These are phyloP conservation scores for Pelmatolapia mariae DNA, from an alignment of 2,113 vertebrate species.

Conservation along the genomic window DNA sequence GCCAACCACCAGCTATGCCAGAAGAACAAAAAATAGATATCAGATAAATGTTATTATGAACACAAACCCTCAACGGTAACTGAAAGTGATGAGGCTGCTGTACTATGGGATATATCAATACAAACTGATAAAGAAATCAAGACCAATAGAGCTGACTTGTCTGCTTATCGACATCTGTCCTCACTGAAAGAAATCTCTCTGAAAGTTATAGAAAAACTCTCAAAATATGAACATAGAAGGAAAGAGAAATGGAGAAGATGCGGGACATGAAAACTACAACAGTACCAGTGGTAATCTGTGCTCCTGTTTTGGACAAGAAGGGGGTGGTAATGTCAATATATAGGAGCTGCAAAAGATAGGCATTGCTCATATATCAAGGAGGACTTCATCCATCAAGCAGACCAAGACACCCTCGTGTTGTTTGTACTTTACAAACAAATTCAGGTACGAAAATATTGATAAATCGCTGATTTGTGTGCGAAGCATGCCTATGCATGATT, in stretches of 20 bases:
- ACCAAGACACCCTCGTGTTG: neutral
- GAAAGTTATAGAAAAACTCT: neutral
- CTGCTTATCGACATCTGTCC: neutral
- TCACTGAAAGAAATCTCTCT: neutral
- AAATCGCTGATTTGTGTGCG: neutral
- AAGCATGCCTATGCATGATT: neutral
- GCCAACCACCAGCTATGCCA: neutral
- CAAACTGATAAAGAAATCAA: neutral
- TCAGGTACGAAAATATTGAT: neutral
- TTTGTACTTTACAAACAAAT: neutral
- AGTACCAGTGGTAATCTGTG: neutral
- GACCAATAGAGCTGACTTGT: neutral
- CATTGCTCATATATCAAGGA: neutral
- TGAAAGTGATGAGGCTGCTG: neutral
- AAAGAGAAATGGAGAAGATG: rapidly evolving
- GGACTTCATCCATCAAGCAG: neutral
- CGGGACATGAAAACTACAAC: neutral
- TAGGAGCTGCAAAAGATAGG: neutral
- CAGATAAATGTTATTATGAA: neutral
- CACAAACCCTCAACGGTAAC: neutral
- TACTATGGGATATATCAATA: neutral
- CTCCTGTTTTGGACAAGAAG: neutral
- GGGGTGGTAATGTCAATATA: neutral
- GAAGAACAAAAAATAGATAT: neutral
- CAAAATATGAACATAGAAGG: neutral